Base-by-base conservation (phyloP, 2,113 vertebrate genomes). In the Thinocorus orbignyianus region DNA sequence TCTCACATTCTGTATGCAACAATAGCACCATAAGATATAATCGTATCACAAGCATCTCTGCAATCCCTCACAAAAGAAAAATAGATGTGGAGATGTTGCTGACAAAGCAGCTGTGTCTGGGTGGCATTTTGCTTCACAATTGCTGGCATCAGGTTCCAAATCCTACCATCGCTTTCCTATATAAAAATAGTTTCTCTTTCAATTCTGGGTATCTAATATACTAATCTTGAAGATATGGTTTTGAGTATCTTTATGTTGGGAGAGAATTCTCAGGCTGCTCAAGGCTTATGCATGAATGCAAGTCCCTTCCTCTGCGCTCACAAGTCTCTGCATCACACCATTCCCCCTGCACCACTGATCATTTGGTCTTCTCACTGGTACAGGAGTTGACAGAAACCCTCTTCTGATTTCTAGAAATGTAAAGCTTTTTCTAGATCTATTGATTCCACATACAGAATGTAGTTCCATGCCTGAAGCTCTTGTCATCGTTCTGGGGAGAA, bases 101-200 rank as follows among this genome's bases (percentile, higher is more conserved):
- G 95, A 90, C 95, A 95, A 88, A 96, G 72, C 24, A 5, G 79
- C 79, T 83, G 14, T 64, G 57, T 71, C 69, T 93, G 88, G 51
- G 62, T 70, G 58, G 80, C 68, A 60, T 80, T 89, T 95, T 91
- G 20, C 81, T 93, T 87, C 88, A 85, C 54, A 52, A 48, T 70
- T 44, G 78, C 51, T 58, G 60, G 44, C 52, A 87, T 74, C 44
- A 61, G 13, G 87, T 79, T 81, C 73, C 65, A 94, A 88, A 87
- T 64, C 30, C 46, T 64, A n/a, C 68, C 73, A 88, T 88, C 52
- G 24, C 16, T 92, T 83, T 69, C 62, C 35, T 35, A 26, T 9
- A 37, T 18, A n/a, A 51, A 66, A 82, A 54, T 4, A 51, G 2
- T 15, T 86, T 33, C 20, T 76, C 79, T 70, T 93, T 82, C 52